Conservation (phyloP, 2,888 invertebrate genomes). For the Eremobia ochroleuca region DNA sequence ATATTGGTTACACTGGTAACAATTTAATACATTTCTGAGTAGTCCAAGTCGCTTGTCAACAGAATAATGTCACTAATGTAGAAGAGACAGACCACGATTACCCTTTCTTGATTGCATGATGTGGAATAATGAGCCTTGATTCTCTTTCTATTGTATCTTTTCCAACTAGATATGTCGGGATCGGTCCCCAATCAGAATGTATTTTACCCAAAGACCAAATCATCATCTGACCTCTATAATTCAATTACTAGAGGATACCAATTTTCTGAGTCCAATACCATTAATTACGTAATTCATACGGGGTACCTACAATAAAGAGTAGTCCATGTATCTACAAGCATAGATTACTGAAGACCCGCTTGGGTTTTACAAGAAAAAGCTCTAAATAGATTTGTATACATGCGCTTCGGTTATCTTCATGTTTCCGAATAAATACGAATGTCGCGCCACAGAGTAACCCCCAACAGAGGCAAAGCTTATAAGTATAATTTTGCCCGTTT, state of each 20-base stretch:
- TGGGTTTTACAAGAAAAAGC: background rate
- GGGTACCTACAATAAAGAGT: too few relatives aligned
- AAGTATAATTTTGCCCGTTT: background rate
- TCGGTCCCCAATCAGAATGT: constrained; percentile 29
- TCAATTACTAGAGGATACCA: constrained; percentile 34
- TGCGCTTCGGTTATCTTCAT: background rate
- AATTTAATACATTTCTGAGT: background rate
- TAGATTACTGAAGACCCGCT: constrained; percentile 28
- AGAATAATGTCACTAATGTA: constrained; percentile 40
- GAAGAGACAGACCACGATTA: background rate
- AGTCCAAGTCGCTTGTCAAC: background rate
- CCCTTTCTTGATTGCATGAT: constrained; percentile 2
- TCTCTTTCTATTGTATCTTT: background rate
- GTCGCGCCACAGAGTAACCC: background rate
- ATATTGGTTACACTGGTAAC: background rate
- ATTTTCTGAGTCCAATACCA: constrained; percentile 24
- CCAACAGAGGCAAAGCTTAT: background rate
- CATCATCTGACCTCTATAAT: constrained; percentile 48
- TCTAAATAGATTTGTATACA: background rate
- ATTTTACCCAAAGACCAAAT: constrained; percentile 35
- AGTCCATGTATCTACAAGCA: background rate
- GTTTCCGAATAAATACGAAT: background rate
- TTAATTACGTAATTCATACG: constrained; percentile 29
- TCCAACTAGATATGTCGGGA: constrained; percentile 5
- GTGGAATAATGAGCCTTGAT: constrained; percentile 9